Evolutionary conservation across 2,113 vertebrate genomes (phyloP).

Genomic region (Oryzias celebensis): DNA sequence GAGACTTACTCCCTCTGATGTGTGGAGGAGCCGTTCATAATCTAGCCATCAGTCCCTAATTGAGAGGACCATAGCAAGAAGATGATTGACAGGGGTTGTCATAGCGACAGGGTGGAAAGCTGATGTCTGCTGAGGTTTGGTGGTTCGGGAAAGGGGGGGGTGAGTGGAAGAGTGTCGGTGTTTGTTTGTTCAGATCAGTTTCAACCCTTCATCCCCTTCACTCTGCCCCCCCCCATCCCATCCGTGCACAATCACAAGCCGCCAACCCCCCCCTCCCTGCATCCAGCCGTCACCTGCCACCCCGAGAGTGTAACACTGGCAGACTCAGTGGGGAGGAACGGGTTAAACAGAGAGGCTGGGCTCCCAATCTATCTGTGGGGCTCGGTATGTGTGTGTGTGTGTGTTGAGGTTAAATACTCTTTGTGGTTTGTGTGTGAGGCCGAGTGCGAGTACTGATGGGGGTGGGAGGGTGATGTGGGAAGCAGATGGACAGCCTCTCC

Average conservation of each 20-base stretch:
- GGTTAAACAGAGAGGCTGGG: slow-evolving; percentile 87
- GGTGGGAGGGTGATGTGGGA: slow-evolving; percentile 78
- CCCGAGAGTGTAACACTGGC: slow-evolving; percentile 67
- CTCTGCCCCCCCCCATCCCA: slow-evolving; percentile 30
- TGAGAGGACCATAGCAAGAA: slow-evolving; percentile 40
- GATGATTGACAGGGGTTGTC: slow-evolving; percentile 76
- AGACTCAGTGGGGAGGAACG: slow-evolving; percentile 84
- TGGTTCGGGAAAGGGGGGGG: slow-evolving; percentile 28
- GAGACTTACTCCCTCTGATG: slow-evolving; percentile 22
- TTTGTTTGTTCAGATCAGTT: slow-evolving; percentile 75
- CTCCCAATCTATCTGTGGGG: slow-evolving; percentile 39
- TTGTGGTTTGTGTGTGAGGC: slow-evolving; percentile 79
- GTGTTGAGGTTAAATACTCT: slow-evolving; percentile 93
- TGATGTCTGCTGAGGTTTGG: slow-evolving; percentile 63
- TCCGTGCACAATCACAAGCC: not conserved
- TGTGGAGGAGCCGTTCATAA: slow-evolving; percentile 38
- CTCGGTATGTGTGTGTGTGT: slow-evolving; percentile 66
- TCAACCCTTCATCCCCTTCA: slow-evolving; percentile 57
- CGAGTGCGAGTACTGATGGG: slow-evolving; percentile 42
- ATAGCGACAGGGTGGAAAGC: slow-evolving; percentile 67
- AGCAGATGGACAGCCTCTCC: slow-evolving; percentile 87
- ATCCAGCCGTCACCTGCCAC: slow-evolving; percentile 61
- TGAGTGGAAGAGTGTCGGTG: slow-evolving; percentile 36
- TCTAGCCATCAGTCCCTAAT: slow-evolving; percentile 37
- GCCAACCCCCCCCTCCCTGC: slow-evolving; percentile 56